These are phyloP conservation scores for Symphodus melops DNA, from an alignment of 2,113 vertebrate species.

Conservation along the genomic window DNA sequence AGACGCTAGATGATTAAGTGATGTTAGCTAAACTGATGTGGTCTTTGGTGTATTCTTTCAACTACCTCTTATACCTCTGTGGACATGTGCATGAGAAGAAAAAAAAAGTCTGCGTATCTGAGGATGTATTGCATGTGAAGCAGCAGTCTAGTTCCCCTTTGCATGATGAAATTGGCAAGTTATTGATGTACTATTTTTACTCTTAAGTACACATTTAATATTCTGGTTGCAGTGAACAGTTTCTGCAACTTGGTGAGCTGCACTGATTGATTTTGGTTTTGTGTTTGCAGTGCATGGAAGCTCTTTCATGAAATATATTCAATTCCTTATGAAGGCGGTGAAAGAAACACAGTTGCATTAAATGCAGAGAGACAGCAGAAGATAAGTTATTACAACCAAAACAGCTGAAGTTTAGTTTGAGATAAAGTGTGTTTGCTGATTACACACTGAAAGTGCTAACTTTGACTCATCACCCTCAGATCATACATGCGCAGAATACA, in stretches of 20 bases:
- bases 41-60: not conserved
- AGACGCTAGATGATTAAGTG: not conserved
- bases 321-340: constrained; percentile 31
- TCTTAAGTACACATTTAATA: constrained; percentile 52
- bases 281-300: constrained; percentile 39
- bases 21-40: not conserved
- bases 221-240: constrained; percentile 29
- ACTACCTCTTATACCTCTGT: not conserved
- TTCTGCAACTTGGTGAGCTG: constrained; percentile 31
- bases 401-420: not conserved
- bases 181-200: constrained; percentile 44
- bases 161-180: constrained; percentile 31
- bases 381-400: constrained; percentile 10
- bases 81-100: not conserved
- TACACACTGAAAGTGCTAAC: not conserved
- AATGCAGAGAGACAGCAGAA: constrained; percentile 21
- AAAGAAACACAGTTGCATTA: constrained; percentile 30
- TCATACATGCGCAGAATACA: constrained; percentile 7
- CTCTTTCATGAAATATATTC: constrained; percentile 56
- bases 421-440: constrained; percentile 3
- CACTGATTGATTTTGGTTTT: constrained; percentile 44
- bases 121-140: constrained; percentile 4
- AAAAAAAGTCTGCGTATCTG: not conserved
- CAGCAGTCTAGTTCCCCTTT: not conserved
- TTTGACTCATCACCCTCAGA: constrained; percentile 1